Percentiles rank a stretch among this genome's conserved stretches.
phyloP scores from a whole-genome alignment of 2,113 vertebrate species.

The Vombatus ursinus region DNA sequence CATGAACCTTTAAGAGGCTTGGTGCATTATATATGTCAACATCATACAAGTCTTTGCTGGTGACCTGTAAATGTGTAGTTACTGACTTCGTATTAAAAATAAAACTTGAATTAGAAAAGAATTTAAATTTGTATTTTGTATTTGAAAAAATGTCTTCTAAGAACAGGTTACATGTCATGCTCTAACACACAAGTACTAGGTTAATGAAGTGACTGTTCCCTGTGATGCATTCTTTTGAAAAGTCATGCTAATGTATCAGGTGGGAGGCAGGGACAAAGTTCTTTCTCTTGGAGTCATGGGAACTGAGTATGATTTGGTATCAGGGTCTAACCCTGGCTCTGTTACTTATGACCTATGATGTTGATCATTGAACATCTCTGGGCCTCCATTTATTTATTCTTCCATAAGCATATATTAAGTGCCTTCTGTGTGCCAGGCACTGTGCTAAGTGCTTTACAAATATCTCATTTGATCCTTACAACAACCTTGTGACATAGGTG shows the following conservation, averaged over 20 bases:
- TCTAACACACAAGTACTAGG: not conserved
- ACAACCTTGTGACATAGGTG: not conserved
- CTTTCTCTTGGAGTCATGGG: not conserved
- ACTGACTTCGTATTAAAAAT: slow-evolving; percentile 1
- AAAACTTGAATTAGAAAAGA: not conserved
- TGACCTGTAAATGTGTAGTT: not conserved
- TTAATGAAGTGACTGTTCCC: not conserved
- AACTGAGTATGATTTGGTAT: not conserved
- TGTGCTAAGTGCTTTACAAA: not conserved
- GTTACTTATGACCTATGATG: not conserved
- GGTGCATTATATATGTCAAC: not conserved
- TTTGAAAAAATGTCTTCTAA: not conserved
- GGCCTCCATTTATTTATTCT: not conserved
- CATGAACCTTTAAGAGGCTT: not conserved
- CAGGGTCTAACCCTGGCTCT: not conserved
- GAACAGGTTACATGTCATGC: not conserved
- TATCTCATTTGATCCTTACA: not conserved
- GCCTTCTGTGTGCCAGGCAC: not conserved
- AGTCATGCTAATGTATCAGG: not conserved
- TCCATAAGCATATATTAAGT: not conserved
- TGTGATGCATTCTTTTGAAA: not conserved
- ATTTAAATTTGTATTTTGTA: not conserved
- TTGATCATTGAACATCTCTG: not conserved
- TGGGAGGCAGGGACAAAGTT: not conserved
- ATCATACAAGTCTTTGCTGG: not conserved